Base-by-base conservation (phyloP, 2,113 vertebrate genomes). In the Indri indri region DNA sequence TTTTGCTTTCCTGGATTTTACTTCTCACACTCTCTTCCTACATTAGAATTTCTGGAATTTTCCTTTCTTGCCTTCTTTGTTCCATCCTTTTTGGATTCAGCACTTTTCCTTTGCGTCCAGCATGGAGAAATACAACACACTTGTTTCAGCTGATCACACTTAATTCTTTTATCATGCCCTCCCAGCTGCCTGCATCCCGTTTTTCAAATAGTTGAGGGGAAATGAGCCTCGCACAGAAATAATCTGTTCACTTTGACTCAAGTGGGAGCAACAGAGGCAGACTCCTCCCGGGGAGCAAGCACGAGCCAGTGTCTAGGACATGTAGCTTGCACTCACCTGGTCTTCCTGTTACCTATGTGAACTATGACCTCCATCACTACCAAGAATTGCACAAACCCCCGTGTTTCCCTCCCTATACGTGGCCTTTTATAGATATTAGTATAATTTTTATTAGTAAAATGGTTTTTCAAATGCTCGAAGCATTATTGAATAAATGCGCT, bases 31-130 rank as follows among this genome's bases (percentile, higher is more conserved):
- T 81, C 27, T 89, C 80, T 65, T 76, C 57, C 32, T 50, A 8
- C 4, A 8, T 37, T 25, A 73, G 54, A 47, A 30, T 45, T 82
- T 95, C 74, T 86, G 47, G 70, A 17, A 12, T 52, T 57, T 86
- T 18, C 18, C 50, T 91, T 54, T 66, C 86, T 95, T 61, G 42
- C 40, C 57, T 74, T 61, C 81, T 79, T 76, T 88, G 52, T 94
- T 73, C 16, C 59, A 47, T 25, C 40, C 27, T 91, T 79, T 87
- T 81, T 88, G 82, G 9, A 92, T 40, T 61, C 45, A 18, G 61
- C 34, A n/a, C 50, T 57, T 85, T 85, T 66, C 47, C 61, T 74
- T 77, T 76, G 47, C 52, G 11, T 34, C 73, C 40, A 32, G 20
- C 25, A 34, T 45, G 40, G 32, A 63, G 18, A 83, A 77, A 70